A percentile compares a stretch with the other conserved stretches of the same genome.
Evolutionary conservation across 2,113 vertebrate genomes (phyloP).

Genomic region (Sphaerodactylus townsendi): DNA sequence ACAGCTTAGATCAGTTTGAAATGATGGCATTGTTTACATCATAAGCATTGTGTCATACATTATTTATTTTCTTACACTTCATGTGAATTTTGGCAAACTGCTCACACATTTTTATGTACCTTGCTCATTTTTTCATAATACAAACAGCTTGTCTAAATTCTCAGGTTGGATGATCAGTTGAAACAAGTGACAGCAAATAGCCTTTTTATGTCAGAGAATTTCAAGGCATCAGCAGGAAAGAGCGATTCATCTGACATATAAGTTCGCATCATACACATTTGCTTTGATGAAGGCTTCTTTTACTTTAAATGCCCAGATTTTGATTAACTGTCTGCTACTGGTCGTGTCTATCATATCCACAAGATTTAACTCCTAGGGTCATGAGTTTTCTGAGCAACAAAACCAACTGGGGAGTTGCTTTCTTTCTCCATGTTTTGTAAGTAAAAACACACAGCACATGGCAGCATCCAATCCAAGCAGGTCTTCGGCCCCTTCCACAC

Average conservation of each 20-base stretch:
- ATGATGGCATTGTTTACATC: neutral
- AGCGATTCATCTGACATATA: neutral
- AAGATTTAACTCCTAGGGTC: too few relatives aligned
- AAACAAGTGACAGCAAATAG: neutral
- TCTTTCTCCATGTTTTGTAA: too few relatives aligned
- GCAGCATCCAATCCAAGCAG: too few relatives aligned
- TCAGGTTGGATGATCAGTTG: conserved; percentile 11
- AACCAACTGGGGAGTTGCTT: too few relatives aligned
- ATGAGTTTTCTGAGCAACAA: too few relatives aligned
- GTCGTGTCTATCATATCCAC: too few relatives aligned
- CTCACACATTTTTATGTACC: neutral
- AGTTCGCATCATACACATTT: conserved; percentile 5
- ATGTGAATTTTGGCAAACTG: neutral
- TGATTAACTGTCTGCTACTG: too few relatives aligned
- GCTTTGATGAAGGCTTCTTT: neutral
- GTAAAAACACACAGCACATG: too few relatives aligned
- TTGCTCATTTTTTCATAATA: neutral
- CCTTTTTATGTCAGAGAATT: neutral
- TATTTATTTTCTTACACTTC: neutral
- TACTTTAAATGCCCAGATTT: conserved; percentile 9
- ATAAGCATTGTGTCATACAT: neutral
- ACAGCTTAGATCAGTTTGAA: neutral
- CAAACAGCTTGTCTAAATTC: neutral
- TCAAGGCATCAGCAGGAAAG: neutral
- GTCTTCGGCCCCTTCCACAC: too few relatives aligned